These are phyloP conservation scores for Calliopum simillimum DNA, from an alignment of 2,888 invertebrate species.

Conservation along the genomic window DNA sequence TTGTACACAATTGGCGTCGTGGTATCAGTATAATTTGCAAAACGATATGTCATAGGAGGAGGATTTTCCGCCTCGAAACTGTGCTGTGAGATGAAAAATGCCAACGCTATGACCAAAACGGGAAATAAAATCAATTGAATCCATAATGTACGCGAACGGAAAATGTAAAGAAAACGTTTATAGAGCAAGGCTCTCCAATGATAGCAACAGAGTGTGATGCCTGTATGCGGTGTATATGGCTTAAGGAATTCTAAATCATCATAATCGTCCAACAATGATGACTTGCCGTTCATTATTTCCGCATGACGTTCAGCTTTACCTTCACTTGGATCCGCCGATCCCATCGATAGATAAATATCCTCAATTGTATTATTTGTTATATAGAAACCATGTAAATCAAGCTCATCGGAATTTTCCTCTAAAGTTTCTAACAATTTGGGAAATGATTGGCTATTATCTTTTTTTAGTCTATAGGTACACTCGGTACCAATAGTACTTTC, in stretches of 20 bases:
- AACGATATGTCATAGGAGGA: not conserved
- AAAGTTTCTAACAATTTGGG: conserved; percentile 10
- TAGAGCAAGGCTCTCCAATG: conserved; percentile 74
- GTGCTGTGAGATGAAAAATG: not conserved
- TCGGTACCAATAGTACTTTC: conserved; percentile 33
- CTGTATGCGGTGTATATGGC: not conserved
- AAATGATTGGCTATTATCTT: conserved; percentile 5
- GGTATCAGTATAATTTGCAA: conserved; percentile 3
- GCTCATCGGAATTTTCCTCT: not conserved
- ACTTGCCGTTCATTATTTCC: conserved; percentile 30
- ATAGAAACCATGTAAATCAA: conserved; percentile 31
- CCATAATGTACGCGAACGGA: not conserved
- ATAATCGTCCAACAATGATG: not conserved
- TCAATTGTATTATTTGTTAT: conserved; percentile 34
- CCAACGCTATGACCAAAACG: not conserved
- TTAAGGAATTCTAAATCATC: conserved; percentile 17
- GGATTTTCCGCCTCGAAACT: not conserved
- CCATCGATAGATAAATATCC: conserved; percentile 35
- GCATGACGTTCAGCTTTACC: conserved; percentile 26
- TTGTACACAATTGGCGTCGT: conserved; percentile 6
- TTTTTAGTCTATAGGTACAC: conserved; percentile 37
- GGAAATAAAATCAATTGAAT: not conserved
- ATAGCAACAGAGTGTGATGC: conserved; percentile 61
- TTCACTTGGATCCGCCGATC: conserved; percentile 27
- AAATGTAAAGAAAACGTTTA: conserved; percentile 61